Conservation (phyloP, 1,140 invertebrate genomes). For the Fopius arisanus region DNA sequence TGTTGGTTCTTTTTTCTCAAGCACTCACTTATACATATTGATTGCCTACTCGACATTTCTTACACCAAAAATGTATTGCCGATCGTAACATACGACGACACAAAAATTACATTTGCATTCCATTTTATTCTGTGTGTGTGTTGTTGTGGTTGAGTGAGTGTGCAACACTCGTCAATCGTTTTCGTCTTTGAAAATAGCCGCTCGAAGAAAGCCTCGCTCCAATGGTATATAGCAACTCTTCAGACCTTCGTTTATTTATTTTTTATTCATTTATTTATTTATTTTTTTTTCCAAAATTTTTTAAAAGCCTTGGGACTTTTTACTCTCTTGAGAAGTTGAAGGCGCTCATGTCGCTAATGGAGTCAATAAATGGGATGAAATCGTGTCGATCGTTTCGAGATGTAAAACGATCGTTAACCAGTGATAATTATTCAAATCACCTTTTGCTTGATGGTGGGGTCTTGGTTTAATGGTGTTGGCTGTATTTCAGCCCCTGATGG, state of each 20-base stretch:
- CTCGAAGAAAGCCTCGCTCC: slow-evolving; percentile 2
- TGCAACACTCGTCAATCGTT: slow-evolving; percentile 14
- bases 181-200: slow-evolving; percentile 5
- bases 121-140: background rate
- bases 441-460: background rate
- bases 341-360: slow-evolving; percentile 12
- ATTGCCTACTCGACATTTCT: slow-evolving; percentile 5
- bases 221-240: background rate
- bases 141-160: background rate
- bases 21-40: slow-evolving; percentile 8
- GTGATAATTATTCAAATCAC: slow-evolving; percentile 13
- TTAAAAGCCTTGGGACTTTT: background rate
- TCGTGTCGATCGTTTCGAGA: slow-evolving; percentile 10
- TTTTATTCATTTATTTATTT: too few relatives aligned
- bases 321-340: background rate
- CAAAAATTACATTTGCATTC: slow-evolving; percentile 13
- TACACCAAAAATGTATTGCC: slow-evolving; percentile 12
- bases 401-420: slow-evolving; percentile 9
- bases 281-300: background rate
- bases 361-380: slow-evolving; percentile 11
- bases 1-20: background rate
- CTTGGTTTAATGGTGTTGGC: background rate
- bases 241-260: background rate
- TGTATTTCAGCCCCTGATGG: background rate
- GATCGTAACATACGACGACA: slow-evolving; percentile 9